Evolutionary conservation across 2,113 vertebrate genomes (phyloP), one percentile per base, ranked within the genome.

Genomic region (Prunella fulvescens): DNA sequence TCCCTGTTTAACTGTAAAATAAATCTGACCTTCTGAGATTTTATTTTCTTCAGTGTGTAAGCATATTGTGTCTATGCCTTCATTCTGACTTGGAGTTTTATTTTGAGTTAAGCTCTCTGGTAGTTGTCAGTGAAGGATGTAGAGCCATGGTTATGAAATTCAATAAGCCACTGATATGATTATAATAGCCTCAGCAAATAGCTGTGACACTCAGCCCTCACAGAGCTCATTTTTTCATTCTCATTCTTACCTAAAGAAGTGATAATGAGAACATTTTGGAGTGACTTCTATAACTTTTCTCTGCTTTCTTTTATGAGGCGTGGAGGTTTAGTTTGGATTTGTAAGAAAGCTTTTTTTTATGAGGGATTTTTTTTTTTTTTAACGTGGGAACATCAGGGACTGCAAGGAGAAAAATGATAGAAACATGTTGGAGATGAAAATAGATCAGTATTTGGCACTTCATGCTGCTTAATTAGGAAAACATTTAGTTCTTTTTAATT

Each of bases 181-280:
- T 90, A 62, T 51, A 82, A 88, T 79, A 64, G 76, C 73, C 64
- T 92, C 45, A 88, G 86, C 48, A 83, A 95, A 69, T 64, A 84
- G 85, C 86, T 79, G 69, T 74, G 70, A 50, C 54, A 65, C 73
- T 76, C 8, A 26, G 78, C 91, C 65, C 58, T 70, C 33, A 31
- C 15, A 35, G 45, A 73, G 19, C 26, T 90, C 47, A 2, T n/a
- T 74, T 74, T 72, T 79, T 83, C 64, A 53, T 73, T 84, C 53
- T 82, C 40, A 17, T 50, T 90, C 51, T 60, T 92, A 62, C 54
- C 33, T 95, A 86, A 95, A 82, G 83, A 96, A 91, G 67, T 85
- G 57, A 73, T 91, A 86, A 81, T 81, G 76, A 94, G 84, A 79
- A 86, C 48, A 16, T 83, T 88, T 77, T 81, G 47, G 64, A 70